Evolutionary conservation across 2,113 vertebrate species (phyloP), one percentile per base, ranked within the genome.

Genomic region (Dipodomys ordii): DNA sequence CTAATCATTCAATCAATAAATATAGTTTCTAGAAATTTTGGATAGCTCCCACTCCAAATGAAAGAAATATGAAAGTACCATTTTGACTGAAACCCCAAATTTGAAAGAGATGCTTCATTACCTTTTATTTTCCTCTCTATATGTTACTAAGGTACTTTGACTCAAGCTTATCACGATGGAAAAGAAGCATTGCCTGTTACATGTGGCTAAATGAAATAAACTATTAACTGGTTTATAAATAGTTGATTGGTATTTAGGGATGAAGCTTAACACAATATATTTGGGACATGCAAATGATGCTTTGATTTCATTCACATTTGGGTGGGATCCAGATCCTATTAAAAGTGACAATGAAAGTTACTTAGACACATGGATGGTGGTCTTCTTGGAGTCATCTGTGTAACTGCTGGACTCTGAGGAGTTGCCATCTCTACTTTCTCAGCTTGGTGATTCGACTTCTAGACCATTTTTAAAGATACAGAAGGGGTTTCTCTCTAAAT

Each of bases 371-470:
- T 57, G 53, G 53, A 64, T 78, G 97, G 28, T 79, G 84, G 53
- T 95, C 64, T 93, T 97, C 83, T 72, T 44, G 27, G 72, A 90
- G 92, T 95, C 64, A 49, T 95, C 49, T 93, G 93, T 76, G 4
- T 93, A 88, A 64, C 81, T 46, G 44, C 90, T 83, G 67, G 89
- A 93, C 96, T 97, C 98, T 84, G 71, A 92, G 96, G 96, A 96
- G 94, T 88, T 79, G 85, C 90, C 92, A 87, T 87, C 92, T 95
- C 94, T 84, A 85, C 95, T 97, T 95, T 95, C 97, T 97, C 30
- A 72, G 89, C 93, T 91, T 97, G 97, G 97, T 97, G 94, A 98
- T 98, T 98, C 98, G 98, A 97, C 96, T 98, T 97, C 94, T 32
- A 74, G 97, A 98, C 94, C 97, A 98, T 98, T 98, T 98, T 96